phyloP scores from a whole-genome alignment of 2,888 invertebrate species.

The Deroplatys truncata region DNA sequence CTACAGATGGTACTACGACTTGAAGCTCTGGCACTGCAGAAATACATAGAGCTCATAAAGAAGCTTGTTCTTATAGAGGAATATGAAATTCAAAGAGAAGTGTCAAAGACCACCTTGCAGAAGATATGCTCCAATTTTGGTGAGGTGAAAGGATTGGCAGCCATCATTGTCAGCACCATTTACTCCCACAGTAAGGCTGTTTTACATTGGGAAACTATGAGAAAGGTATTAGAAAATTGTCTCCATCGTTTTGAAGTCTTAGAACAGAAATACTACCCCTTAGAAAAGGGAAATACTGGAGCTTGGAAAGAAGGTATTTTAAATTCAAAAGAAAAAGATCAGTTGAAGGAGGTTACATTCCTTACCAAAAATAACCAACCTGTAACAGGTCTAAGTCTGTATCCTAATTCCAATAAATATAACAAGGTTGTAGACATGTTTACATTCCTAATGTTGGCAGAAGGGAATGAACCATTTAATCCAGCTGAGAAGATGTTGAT shows the following conservation, averaged over 20 bases:
- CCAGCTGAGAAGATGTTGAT: background rate
- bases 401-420: background rate
- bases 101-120: background rate
- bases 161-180: background rate
- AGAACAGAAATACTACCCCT: background rate
- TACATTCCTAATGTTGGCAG: background rate
- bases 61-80: background rate
- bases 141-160: background rate
- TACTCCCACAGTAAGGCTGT: background rate
- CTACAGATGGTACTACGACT: background rate
- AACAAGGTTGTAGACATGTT: background rate
- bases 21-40: background rate
- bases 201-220: background rate
- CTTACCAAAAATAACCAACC: no score
- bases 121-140: background rate
- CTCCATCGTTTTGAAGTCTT: background rate
- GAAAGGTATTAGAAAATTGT: background rate
- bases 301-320: background rate
- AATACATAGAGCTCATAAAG: background rate
- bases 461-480: background rate
- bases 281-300: background rate
- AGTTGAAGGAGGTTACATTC: no score
- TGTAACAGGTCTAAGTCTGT: no score
- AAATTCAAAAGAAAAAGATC: background rate
- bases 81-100: background rate